Evolutionary conservation across 2,797 vertebrate genomes (phyloP).

Genomic region (Danio albolineatus): DNA sequence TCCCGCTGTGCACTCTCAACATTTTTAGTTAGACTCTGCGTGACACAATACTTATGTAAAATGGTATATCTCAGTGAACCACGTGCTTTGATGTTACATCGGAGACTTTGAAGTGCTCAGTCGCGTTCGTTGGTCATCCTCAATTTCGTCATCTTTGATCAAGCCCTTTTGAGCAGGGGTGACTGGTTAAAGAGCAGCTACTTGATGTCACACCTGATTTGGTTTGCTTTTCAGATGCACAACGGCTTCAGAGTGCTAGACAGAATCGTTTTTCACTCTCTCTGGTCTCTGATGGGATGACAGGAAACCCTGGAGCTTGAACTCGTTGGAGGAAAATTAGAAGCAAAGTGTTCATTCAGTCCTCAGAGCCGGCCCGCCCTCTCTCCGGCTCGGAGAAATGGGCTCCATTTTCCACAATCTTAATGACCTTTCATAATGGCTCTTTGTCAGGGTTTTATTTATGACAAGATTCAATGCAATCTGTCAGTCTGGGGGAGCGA

Average conservation of each 20-base stretch:
- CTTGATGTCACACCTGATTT: slow-evolving; percentile 44
- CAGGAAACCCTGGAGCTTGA: slow-evolving; percentile 72
- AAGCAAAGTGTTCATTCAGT: slow-evolving; percentile 67
- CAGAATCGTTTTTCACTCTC: slow-evolving; percentile 75
- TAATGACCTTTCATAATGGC: slow-evolving; percentile 75
- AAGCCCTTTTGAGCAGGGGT: slow-evolving; percentile 1
- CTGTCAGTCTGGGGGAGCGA: slow-evolving; percentile 68
- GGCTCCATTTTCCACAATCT: slow-evolving; percentile 75
- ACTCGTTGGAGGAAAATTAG: slow-evolving; percentile 74
- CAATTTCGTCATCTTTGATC: slow-evolving; percentile 50
- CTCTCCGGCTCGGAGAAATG: slow-evolving; percentile 68
- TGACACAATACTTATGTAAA: slow-evolving; percentile 7
- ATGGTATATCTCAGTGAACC: slow-evolving; percentile 1
- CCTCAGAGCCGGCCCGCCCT: slow-evolving; percentile 65
- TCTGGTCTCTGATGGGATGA: slow-evolving; percentile 73
- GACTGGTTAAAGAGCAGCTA: slow-evolving; percentile 25
- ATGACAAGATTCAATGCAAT: slow-evolving; percentile 77
- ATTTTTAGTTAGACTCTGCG: slow-evolving; percentile 9
- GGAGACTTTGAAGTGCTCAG: slow-evolving; percentile 34
- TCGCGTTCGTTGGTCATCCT: slow-evolving; percentile 35
- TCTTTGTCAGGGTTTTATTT: slow-evolving; percentile 79
- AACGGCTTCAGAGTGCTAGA: slow-evolving; percentile 27
- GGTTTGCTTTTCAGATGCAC: slow-evolving; percentile 21
- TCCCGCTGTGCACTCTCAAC: slow-evolving; percentile 25
- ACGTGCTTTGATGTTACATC: slow-evolving; percentile 23